These are phyloP conservation scores for Drosophila longiperda DNA, from an alignment of 2,888 invertebrate genomes.

Conservation along the genomic window DNA sequence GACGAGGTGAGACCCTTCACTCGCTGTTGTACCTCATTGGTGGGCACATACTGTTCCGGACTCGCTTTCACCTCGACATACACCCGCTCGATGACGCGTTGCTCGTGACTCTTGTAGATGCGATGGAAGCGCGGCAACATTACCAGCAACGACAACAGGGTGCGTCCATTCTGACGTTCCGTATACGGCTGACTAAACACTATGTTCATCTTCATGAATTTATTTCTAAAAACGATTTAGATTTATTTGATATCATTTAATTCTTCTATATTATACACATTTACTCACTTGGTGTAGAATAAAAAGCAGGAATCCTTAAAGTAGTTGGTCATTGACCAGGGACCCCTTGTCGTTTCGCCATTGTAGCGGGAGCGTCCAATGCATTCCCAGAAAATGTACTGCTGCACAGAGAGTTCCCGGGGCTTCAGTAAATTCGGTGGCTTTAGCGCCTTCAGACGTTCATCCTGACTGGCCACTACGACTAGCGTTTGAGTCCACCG, in stretches of 20 bases:
- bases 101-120: conserved; percentile 86
- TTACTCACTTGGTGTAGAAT: conserved; percentile 81
- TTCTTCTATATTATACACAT: no score
- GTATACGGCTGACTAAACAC: conserved; percentile 88
- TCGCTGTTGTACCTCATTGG: conserved; percentile 35
- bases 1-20: conserved; percentile 48
- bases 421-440: conserved; percentile 85
- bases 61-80: conserved; percentile 81
- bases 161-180: conserved; percentile 85
- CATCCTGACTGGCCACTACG: conserved; percentile 89
- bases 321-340: conserved; percentile 86
- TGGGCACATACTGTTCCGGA: conserved; percentile 32
- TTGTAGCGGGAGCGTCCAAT: conserved; percentile 89
- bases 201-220: conserved; percentile 87
- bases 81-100: conserved; percentile 77
- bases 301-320: conserved; percentile 87
- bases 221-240: conserved; percentile 85
- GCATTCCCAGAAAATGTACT: conserved; percentile 90
- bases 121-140: conserved; percentile 88
- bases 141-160: conserved; percentile 86
- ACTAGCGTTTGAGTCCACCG: conserved; percentile 88
- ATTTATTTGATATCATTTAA: background rate
- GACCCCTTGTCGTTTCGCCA: conserved; percentile 90
- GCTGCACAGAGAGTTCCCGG: conserved; percentile 86
- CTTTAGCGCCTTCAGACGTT: conserved; percentile 87